Base-by-base conservation (phyloP, 2,888 invertebrate genomes). In the Charanyca ferruginea region DNA sequence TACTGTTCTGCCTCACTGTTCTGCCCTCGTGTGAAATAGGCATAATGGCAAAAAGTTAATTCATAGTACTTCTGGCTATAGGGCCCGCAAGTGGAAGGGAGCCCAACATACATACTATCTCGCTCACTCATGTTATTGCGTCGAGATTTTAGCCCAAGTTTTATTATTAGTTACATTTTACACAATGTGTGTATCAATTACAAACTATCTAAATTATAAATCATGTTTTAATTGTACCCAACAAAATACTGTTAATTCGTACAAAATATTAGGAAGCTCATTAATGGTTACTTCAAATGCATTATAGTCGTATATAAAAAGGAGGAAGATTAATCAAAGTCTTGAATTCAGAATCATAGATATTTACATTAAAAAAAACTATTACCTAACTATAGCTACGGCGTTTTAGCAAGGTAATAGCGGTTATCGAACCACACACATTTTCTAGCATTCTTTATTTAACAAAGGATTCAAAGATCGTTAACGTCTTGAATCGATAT, bases 211-310 rank as follows among this genome's bases (percentile, higher is more conserved):
- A 6, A 49, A 35, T 45, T 13, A 53, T 35, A 45, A 35, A 45
- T 44, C 8, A 32, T 35, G 42, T 28, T 28, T 25, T n/a, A n/a
- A 7, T 51, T 35, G 22, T 47, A 11, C 5, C 23, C 23, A 42
- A 42, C 11, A 51, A 69, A 57, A 69, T 70, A 70, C 42, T 73
- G 59, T 60, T 47, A 49, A 47, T 42, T 42, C 18, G 8, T 52
- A 44, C 7, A 42, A 16, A 48, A 35, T 49, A 60, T 60, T 23
- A 69, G 53, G 49, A 61, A 69, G 48, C 18, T 58, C 48, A 32
- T 54, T 58, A 57, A 20, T 41, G 1, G 28, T 74, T 61, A 61
- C 22, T 73, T 9, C 38, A 65, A 74, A 63, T 74, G 59, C 44
- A 55, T 42, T 52, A 53, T 35, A 53, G 41, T 53, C 4, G 6